These are phyloP conservation scores for Ennomos erosarius DNA, from an alignment of 2,888 invertebrate species.

Conservation along the genomic window DNA sequence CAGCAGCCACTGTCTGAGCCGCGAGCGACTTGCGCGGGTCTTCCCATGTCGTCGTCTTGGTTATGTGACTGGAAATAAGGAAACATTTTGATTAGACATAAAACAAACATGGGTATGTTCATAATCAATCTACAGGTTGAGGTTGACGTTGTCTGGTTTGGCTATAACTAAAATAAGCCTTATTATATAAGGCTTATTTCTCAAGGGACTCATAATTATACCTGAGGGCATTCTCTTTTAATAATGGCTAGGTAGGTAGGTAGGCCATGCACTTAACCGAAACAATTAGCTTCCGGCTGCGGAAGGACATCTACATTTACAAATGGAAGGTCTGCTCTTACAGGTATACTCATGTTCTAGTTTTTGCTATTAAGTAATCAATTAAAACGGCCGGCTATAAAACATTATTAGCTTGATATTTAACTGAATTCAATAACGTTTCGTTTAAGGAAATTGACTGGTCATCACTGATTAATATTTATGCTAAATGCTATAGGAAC, in stretches of 20 bases:
- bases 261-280: constrained; percentile 17
- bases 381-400: constrained; percentile 8
- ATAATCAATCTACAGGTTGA: too few relatives aligned
- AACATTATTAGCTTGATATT: constrained; percentile 1
- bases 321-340: constrained; percentile 25
- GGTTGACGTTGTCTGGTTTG: too few relatives aligned
- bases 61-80: constrained; percentile 89
- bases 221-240: neutral
- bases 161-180: too few relatives aligned
- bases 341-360: constrained; percentile 9
- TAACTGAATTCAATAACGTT: neutral
- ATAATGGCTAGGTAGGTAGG: constrained; percentile 12
- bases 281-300: constrained; percentile 26
- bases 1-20: constrained; percentile 83
- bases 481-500: constrained; percentile 2
- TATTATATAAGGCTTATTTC: too few relatives aligned
- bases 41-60: constrained; percentile 96
- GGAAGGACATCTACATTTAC: constrained; percentile 36
- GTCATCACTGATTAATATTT: constrained; percentile 8
- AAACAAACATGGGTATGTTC: too few relatives aligned
- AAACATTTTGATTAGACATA: constrained; percentile 17
- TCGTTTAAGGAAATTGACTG: constrained; percentile 2
- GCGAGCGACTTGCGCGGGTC: constrained; percentile 94
- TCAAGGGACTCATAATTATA: too few relatives aligned
- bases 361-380: constrained; percentile 23